These are phyloP conservation scores for Calliopum simillimum DNA, from an alignment of 2,888 invertebrate species.

Conservation along the genomic window DNA sequence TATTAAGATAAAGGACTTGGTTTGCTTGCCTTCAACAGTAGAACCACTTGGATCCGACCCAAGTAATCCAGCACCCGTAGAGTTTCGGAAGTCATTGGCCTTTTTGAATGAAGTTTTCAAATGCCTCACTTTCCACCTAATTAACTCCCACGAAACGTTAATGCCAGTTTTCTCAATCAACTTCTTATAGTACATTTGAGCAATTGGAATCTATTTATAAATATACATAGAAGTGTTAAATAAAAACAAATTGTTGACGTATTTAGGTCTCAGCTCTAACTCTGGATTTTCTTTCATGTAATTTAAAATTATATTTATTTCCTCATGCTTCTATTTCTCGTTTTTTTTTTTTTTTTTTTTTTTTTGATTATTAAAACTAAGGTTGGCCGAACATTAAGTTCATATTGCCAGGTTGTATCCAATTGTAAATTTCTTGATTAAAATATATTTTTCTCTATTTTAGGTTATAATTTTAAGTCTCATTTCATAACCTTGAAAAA, in stretches of 20 bases:
- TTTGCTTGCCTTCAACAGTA: slow-evolving; percentile 1
- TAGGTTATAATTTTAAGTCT: too few relatives aligned
- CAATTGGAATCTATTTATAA: background rate
- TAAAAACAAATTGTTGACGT: too few relatives aligned
- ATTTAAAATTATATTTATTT: background rate
- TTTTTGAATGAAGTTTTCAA: background rate
- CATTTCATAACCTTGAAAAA: too few relatives aligned
- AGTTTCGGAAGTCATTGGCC: background rate
- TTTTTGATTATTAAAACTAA: too few relatives aligned
- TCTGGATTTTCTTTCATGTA: background rate
- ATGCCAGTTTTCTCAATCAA: background rate
- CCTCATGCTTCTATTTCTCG: too few relatives aligned
- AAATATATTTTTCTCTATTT: too few relatives aligned
- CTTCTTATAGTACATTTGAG: background rate
- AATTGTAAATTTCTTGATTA: too few relatives aligned
- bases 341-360: too few relatives aligned
- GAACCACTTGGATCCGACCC: background rate
- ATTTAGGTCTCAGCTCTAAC: background rate
- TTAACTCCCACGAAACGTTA: background rate
- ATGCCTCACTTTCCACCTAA: background rate
- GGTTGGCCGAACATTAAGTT: too few relatives aligned
- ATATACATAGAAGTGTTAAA: too few relatives aligned
- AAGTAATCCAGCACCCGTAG: slow-evolving; percentile 1
- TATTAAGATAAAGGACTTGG: too few relatives aligned
- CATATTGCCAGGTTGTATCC: too few relatives aligned